Conservation (phyloP, 2,113 vertebrate species). For the Brienomyrus brachyistius region DNA sequence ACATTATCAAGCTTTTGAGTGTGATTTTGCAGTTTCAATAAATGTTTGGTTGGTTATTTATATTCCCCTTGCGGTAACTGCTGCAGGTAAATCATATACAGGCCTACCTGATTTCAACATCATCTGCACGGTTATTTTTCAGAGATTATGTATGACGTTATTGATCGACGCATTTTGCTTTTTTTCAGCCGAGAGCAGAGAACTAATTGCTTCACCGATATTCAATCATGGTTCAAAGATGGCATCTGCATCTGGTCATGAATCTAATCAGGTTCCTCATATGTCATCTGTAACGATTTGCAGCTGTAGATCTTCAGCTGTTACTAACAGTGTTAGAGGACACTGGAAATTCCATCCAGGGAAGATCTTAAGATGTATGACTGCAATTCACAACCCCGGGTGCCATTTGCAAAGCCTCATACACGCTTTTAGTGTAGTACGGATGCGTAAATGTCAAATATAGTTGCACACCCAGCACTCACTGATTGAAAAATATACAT, state of each 20-base stretch:
- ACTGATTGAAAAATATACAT: not conserved
- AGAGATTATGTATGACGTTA: not conserved
- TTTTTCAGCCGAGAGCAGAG: not conserved
- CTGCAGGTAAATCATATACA: not conserved
- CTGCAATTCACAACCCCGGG: not conserved
- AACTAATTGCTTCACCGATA: not conserved
- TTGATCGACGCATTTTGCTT: not conserved
- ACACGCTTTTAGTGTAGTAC: not conserved
- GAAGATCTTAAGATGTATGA: not conserved
- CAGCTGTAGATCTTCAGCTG: not conserved
- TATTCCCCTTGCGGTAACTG: not conserved
- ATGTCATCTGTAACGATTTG: not conserved
- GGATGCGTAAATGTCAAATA: not conserved
- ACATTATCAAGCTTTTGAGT: not conserved
- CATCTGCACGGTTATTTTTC: not conserved
- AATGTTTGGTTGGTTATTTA: not conserved
- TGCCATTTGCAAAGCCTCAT: not conserved
- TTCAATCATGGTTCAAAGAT: not conserved
- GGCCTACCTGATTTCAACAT: not conserved
- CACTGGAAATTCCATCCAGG: not conserved
- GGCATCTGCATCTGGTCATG: not conserved
- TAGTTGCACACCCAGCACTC: not conserved
- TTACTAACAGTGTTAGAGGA: not conserved
- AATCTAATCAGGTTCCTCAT: not conserved
- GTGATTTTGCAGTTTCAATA: not conserved